phyloP scores from a whole-genome alignment of 2,113 vertebrate species.

The Opisthocomus hoazin region DNA sequence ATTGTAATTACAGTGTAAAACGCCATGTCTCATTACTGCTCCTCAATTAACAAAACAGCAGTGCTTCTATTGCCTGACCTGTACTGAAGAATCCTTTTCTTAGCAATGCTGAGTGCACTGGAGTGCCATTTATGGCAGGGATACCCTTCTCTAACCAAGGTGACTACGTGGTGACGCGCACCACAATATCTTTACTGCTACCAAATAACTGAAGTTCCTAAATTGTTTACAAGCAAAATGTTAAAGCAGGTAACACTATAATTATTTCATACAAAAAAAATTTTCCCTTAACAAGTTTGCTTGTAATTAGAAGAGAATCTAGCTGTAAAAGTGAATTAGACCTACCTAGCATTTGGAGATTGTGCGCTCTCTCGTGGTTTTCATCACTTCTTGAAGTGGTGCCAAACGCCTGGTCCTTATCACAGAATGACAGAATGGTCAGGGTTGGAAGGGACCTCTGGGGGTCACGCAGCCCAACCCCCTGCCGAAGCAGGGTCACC shows the following conservation, averaged over 20 bases:
- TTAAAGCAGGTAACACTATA: background rate
- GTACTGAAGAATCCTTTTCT: background rate
- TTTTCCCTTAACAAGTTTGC: background rate
- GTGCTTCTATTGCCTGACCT: background rate
- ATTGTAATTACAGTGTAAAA: background rate
- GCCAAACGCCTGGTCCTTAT: background rate
- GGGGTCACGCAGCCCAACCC: too few relatives aligned
- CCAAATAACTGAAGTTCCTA: background rate
- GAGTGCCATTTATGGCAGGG: background rate
- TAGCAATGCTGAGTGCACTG: background rate
- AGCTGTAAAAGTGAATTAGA: background rate
- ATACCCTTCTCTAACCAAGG: background rate
- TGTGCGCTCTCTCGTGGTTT: fast-evolving
- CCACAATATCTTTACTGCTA: background rate
- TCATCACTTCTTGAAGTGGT: background rate
- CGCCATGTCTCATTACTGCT: background rate
- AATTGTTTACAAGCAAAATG: background rate
- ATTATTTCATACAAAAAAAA: background rate
- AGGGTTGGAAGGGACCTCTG: too few relatives aligned
- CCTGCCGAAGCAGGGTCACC: too few relatives aligned
- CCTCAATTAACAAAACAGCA: background rate
- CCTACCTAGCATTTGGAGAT: background rate
- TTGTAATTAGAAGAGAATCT: background rate
- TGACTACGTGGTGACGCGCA: background rate
- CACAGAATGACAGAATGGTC: too few relatives aligned